A percentile compares a stretch with the other conserved stretches of the same genome.
Evolutionary conservation across 2,797 vertebrate genomes (phyloP).

Genomic region (Crenuchus spilurus): DNA sequence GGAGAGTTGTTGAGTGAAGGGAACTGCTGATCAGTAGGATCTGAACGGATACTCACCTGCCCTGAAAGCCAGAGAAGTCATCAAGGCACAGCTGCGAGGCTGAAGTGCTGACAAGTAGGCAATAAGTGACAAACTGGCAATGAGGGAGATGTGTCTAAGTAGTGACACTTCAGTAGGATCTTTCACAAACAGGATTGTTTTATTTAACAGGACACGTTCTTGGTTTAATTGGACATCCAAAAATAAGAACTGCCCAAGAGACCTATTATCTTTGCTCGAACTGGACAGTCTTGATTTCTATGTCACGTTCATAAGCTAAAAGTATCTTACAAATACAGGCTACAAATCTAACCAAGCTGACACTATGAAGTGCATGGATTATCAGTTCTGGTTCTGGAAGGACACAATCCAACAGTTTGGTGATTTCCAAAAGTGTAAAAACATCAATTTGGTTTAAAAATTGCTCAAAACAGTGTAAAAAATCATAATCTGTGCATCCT

Average conservation of each 20-base stretch:
- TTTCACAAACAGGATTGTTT: not conserved
- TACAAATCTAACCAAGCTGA: not conserved
- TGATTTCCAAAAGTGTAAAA: no score
- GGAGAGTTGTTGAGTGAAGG: not conserved
- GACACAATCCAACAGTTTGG: no score
- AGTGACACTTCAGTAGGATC: not conserved
- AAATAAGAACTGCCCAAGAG: not conserved
- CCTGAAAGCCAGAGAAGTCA: not conserved
- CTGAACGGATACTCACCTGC: not conserved
- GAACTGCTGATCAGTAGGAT: not conserved
- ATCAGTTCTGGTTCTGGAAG: no score
- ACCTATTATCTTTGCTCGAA: not conserved
- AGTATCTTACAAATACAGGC: no score
- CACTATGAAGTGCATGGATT: no score
- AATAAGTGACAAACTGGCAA: not conserved
- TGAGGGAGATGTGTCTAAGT: not conserved
- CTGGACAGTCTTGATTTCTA: not conserved
- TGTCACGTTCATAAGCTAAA: not conserved
- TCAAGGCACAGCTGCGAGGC: not conserved
- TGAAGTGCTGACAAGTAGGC: not conserved
- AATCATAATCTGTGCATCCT: no score
- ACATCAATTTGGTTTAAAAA: no score
- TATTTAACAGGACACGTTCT: not conserved
- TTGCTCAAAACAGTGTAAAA: no score
- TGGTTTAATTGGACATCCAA: not conserved